Evolutionary conservation across 2,888 invertebrate genomes (phyloP).

Genomic region (Agrochola lota): DNA sequence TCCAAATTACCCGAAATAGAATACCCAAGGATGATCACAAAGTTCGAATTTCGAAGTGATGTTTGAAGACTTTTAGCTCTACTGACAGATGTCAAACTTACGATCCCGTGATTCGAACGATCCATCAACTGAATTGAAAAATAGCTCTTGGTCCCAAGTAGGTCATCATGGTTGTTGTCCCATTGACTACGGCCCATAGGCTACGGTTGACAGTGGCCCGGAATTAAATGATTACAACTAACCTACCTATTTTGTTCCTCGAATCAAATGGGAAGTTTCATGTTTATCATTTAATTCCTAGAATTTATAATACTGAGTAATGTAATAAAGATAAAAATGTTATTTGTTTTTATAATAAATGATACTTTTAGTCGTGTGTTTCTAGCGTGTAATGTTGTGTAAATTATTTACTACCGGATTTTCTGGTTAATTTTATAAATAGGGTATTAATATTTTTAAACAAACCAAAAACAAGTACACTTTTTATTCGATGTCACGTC

Average conservation of each 20-base stretch:
- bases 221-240: constrained; percentile 32
- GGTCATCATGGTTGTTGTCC: constrained; percentile 5
- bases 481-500: not conserved
- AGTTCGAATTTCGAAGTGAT: not conserved
- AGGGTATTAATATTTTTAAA: not conserved
- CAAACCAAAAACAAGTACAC: not conserved
- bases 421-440: not conserved
- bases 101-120: not conserved
- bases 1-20: not conserved
- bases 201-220: not conserved
- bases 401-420: constrained; percentile 4
- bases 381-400: not conserved
- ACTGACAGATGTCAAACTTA: constrained; percentile 27
- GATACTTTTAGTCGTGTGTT: constrained; percentile 3
- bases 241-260: constrained; percentile 3
- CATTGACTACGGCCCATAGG: constrained; percentile 12
- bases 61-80: not conserved
- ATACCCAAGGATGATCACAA: not conserved
- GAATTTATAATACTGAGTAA: constrained; percentile 21
- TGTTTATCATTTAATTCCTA: constrained; percentile 29
- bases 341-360: constrained; percentile 34
- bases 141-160: constrained; percentile 22
- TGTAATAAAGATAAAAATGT: constrained; percentile 16
- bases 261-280: constrained; percentile 24
- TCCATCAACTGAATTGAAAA: constrained; percentile 35